Conservation (phyloP, 2,888 invertebrate genomes). For the Eupithecia dodoneata region DNA sequence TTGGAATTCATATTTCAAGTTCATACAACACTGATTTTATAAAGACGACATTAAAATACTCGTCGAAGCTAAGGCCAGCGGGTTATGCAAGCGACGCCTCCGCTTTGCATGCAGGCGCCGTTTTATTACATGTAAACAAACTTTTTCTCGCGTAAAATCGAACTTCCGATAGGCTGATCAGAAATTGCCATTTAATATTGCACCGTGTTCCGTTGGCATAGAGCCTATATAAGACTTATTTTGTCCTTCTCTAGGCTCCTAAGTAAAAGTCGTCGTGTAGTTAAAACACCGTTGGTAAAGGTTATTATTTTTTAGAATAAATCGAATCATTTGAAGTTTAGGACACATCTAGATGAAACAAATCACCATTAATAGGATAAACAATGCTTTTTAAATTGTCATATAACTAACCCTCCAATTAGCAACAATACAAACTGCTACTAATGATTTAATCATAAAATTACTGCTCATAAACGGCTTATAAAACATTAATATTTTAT, state of each 20-base stretch:
- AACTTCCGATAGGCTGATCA: constrained; percentile 36
- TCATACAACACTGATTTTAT: constrained; percentile 26
- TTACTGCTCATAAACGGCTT: constrained; percentile 57
- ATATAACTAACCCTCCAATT: constrained; percentile 48
- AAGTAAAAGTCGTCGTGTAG: not conserved
- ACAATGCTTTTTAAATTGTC: constrained; percentile 18
- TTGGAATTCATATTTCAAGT: constrained; percentile 11
- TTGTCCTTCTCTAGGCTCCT: constrained; percentile 13
- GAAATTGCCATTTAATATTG: constrained; percentile 23
- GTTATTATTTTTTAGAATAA: not conserved
- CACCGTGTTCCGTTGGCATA: constrained; percentile 1
- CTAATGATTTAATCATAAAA: constrained; percentile 60
- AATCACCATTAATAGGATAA: not conserved
- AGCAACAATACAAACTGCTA: constrained; percentile 56
- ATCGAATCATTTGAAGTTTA: not conserved
- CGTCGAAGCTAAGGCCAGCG: constrained; percentile 18
- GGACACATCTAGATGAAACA: not conserved
- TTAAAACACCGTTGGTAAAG: not conserved
- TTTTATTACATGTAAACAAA: constrained; percentile 43
- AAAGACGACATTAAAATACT: constrained; percentile 21
- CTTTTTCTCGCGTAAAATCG: constrained; percentile 38
- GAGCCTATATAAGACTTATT: constrained; percentile 1
- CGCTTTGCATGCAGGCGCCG: constrained; percentile 30
- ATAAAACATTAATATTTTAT: constrained; percentile 54
- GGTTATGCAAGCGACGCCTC: constrained; percentile 28